These are phyloP conservation scores for Sebastes trivittatus DNA, from an alignment of 2,797 vertebrate species.

Conservation along the genomic window DNA sequence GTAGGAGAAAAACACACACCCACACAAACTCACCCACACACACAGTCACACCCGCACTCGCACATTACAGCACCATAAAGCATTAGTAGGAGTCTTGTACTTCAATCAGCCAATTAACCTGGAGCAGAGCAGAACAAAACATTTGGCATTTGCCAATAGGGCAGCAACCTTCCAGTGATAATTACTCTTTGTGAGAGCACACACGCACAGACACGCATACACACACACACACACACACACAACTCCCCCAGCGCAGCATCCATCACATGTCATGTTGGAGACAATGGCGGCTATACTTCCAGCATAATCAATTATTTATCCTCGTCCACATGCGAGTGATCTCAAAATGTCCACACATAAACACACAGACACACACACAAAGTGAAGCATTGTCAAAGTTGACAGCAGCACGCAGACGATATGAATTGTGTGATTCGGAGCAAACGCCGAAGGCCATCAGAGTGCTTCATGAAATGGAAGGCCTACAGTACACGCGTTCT, in stretches of 20 bases:
- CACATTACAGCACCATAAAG: slow-evolving; percentile 41
- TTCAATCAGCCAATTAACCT: slow-evolving; percentile 80
- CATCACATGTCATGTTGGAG: slow-evolving; percentile 60
- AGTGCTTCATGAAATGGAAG: slow-evolving; percentile 52
- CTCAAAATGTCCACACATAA: slow-evolving; percentile 27
- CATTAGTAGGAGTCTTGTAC: slow-evolving; percentile 63
- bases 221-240: neutral
- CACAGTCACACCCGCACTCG: neutral
- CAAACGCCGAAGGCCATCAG: slow-evolving; percentile 41
- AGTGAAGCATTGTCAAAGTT: slow-evolving; percentile 49
- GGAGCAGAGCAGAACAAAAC: slow-evolving; percentile 74
- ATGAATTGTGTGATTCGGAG: slow-evolving; percentile 61
- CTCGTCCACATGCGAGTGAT: slow-evolving; percentile 38
- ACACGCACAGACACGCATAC: neutral
- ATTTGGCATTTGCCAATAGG: slow-evolving; percentile 78
- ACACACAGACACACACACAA: slow-evolving; percentile 18
- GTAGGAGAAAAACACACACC: neutral
- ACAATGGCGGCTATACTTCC: slow-evolving; percentile 49
- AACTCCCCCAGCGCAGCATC: slow-evolving; percentile 32
- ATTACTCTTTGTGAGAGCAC: slow-evolving; percentile 63
- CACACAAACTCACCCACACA: neutral
- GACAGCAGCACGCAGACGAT: slow-evolving; percentile 46
- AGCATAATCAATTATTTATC: slow-evolving; percentile 71
- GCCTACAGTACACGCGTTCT: slow-evolving; percentile 49
- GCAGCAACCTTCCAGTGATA: slow-evolving; percentile 73